Conservation (phyloP, 30 jellyfish, hydroid and myxozoan species). For the Pseudorhiza aurosa region DNA sequence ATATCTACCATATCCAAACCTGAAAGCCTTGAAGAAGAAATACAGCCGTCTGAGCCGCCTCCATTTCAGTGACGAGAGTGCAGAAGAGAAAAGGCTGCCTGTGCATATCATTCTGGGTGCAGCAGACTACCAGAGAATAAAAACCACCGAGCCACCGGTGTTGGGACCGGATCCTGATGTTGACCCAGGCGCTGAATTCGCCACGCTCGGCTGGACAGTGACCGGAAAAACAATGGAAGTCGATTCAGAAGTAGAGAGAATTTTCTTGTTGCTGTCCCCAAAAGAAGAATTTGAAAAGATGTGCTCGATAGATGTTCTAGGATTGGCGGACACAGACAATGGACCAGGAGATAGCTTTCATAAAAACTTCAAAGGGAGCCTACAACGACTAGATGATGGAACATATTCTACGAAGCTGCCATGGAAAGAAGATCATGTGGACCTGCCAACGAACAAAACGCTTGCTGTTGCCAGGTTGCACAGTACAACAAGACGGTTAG, state of each 20-base stretch:
- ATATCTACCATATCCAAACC: conserved; percentile 41
- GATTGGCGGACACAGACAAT: conserved; percentile 55
- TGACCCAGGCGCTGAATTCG: conserved; percentile 60
- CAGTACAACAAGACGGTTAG: conserved; percentile 58
- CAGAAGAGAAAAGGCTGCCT: conserved; percentile 59
- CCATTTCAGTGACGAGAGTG: conserved; percentile 48
- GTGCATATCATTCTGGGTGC: conserved; percentile 60
- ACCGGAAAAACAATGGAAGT: conserved; percentile 36
- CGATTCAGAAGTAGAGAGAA: conserved; percentile 46
- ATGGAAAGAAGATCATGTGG: conserved; percentile 64
- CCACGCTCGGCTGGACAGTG: conserved; percentile 73
- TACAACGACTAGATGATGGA: conserved; percentile 53
- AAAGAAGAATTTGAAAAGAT: conserved; percentile 57
- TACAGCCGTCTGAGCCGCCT: conserved; percentile 34
- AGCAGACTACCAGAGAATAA: conserved; percentile 54
- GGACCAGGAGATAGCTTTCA: conserved; percentile 31
- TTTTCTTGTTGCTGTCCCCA: conserved; percentile 45
- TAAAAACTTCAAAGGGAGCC: conserved; percentile 35
- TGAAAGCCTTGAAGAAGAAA: conserved; percentile 57
- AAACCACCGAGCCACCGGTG: conserved; percentile 62
- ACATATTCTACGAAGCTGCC: conserved; percentile 61
- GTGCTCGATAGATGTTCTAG: conserved; percentile 66
- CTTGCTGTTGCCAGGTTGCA: conserved; percentile 41
- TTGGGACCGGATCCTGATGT: conserved; percentile 60
- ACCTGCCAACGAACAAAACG: conserved; percentile 50